phyloP scores from a whole-genome alignment of 2,797 vertebrate genomes.

The Molossus molossus region DNA sequence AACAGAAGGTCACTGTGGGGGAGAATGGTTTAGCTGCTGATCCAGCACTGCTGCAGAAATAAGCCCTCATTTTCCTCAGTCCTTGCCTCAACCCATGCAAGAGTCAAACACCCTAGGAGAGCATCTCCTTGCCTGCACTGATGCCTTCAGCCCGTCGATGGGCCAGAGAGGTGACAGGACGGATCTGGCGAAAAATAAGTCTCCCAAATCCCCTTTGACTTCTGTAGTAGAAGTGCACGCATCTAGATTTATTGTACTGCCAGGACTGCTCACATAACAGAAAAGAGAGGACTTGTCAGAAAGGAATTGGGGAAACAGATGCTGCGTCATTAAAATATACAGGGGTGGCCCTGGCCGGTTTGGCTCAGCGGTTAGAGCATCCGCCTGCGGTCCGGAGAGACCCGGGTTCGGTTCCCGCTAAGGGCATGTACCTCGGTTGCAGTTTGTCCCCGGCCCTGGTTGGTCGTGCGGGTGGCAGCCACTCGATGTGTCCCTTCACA shows the following conservation, averaged over 20 bases:
- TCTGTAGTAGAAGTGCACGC: neutral
- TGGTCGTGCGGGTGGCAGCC: no score
- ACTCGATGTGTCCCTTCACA: no score
- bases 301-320: neutral
- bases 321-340: slow-evolving; percentile 3
- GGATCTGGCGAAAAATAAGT: neutral
- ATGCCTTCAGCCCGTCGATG: neutral
- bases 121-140: neutral
- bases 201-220: neutral
- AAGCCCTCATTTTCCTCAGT: neutral
- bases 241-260: neutral
- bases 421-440: no score
- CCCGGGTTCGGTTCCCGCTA: no score
- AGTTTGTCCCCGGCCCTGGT: no score
- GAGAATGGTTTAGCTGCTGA: neutral
- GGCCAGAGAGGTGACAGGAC: neutral
- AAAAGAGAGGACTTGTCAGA: slow-evolving; percentile 4
- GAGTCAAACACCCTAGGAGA: neutral
- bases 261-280: neutral
- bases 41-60: neutral
- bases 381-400: no score
- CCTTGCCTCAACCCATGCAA: neutral
- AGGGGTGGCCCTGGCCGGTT: no score
- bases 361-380: no score
- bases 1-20: neutral